Evolutionary conservation across 2,113 vertebrate genomes (phyloP).

Genomic region (Rhinoderma darwinii): DNA sequence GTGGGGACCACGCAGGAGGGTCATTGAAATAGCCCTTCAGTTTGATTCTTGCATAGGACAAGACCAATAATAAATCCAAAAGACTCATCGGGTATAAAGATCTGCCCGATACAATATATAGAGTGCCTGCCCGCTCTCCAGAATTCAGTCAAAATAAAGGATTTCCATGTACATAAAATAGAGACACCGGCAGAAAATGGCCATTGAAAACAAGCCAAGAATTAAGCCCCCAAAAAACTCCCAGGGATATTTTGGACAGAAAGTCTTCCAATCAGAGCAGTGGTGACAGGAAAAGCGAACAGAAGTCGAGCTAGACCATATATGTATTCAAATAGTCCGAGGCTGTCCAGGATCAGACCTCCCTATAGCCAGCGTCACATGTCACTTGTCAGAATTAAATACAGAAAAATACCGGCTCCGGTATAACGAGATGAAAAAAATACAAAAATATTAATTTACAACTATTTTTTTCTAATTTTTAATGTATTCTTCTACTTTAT

Average conservation of each 20-base stretch:
- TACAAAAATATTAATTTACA: conserved; percentile 45
- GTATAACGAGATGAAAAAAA: conserved; percentile 12
- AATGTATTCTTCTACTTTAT: neutral
- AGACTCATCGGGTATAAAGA: conserved; percentile 48
- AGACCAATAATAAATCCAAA: conserved; percentile 41
- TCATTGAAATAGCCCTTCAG: neutral
- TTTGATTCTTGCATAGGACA: conserved; percentile 42
- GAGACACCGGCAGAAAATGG: conserved; percentile 60
- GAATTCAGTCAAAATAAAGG: conserved; percentile 55
- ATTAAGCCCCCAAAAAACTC: conserved; percentile 64
- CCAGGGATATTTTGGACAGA: conserved; percentile 73
- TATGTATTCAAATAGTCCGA: conserved; percentile 68
- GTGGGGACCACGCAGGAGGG: conserved; percentile 5
- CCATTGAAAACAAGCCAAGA: conserved; percentile 61
- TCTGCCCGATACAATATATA: neutral
- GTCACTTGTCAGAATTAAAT: conserved; percentile 66
- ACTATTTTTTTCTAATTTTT: too few relatives aligned
- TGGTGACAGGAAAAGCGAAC: conserved; percentile 65
- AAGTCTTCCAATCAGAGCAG: conserved; percentile 67
- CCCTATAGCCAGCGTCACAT: conserved; percentile 65
- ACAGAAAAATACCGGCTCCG: conserved; percentile 57
- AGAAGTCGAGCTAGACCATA: conserved; percentile 64
- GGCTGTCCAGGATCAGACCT: conserved; percentile 45
- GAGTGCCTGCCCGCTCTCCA: too few relatives aligned
- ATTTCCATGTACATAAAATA: conserved; percentile 54